Evolutionary conservation across 2,888 invertebrate genomes (phyloP).

Genomic region (Syrista parreyssii): DNA sequence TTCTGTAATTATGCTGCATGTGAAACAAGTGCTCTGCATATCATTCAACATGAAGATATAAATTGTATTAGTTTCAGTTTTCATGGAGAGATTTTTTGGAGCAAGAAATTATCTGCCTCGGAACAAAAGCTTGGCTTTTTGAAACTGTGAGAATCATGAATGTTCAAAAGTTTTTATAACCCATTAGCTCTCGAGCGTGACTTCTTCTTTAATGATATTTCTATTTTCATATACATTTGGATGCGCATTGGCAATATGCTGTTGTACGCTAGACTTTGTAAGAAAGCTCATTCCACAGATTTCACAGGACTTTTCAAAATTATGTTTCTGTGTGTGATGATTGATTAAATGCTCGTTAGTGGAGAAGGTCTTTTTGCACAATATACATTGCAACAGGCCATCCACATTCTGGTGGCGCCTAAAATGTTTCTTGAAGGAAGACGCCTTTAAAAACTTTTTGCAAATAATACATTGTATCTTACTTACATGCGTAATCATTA

Average conservation of each 20-base stretch:
- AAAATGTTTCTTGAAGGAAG: constrained; percentile 30
- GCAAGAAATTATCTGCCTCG: background rate
- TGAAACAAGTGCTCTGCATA: background rate
- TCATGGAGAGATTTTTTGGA: background rate
- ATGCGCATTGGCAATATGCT: background rate
- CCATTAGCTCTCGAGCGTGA: background rate
- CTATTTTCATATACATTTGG: background rate
- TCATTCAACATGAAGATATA: background rate
- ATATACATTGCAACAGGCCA: constrained; percentile 31
- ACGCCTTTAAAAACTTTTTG: constrained; percentile 27
- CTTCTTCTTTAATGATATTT: background rate
- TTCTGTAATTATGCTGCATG: background rate
- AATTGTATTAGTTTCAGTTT: background rate
- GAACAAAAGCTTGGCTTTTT: background rate
- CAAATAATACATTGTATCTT: constrained; percentile 35
- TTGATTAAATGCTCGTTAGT: background rate
- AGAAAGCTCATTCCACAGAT: background rate
- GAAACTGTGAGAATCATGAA: background rate
- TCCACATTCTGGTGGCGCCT: constrained; percentile 26
- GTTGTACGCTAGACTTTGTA: background rate
- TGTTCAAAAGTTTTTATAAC: background rate
- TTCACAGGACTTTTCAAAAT: background rate
- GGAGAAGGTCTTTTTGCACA: constrained; percentile 7
- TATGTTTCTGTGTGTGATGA: background rate
- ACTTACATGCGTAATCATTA: background rate